Evolutionary conservation across 2,888 invertebrate genomes (phyloP).

Genomic region (Digitonthophagus gazella): DNA sequence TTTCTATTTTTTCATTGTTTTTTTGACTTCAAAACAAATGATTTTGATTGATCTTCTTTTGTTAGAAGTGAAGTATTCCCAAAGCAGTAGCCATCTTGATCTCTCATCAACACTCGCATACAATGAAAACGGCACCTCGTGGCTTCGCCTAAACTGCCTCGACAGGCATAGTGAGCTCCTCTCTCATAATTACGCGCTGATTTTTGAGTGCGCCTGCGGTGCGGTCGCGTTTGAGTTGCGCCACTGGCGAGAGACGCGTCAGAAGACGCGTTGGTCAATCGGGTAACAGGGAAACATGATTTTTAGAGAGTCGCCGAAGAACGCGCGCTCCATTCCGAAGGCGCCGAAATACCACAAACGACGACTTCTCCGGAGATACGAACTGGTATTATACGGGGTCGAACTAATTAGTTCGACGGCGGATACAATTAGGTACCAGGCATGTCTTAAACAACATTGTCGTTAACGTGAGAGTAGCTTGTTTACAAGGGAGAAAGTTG

Average conservation of each 20-base stretch:
- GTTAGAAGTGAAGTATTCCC: background rate
- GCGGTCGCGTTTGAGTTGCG: conserved; percentile 23
- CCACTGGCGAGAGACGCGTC: conserved; percentile 25
- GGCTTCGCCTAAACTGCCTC: background rate
- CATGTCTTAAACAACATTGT: no score
- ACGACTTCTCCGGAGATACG: no score
- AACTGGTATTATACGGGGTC: no score
- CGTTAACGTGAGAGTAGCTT: no score
- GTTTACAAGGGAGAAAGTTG: no score
- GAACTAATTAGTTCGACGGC: no score
- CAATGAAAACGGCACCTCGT: background rate
- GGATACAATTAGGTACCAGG: no score
- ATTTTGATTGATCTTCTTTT: no score
- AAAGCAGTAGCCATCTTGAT: background rate
- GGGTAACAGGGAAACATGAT: conserved; percentile 26
- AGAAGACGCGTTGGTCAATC: conserved; percentile 29
- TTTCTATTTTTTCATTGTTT: background rate
- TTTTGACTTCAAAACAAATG: background rate
- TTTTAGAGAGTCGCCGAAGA: conserved; percentile 15
- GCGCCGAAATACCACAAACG: background rate
- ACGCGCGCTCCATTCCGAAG: conserved; percentile 18
- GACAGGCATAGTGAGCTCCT: background rate
- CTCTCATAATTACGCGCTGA: conserved; percentile 17
- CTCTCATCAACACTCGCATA: background rate
- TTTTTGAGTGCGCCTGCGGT: conserved; percentile 26